These are phyloP conservation scores for Nyleta sp. DNA, from an alignment of 2,888 invertebrate genomes.

Conservation along the genomic window DNA sequence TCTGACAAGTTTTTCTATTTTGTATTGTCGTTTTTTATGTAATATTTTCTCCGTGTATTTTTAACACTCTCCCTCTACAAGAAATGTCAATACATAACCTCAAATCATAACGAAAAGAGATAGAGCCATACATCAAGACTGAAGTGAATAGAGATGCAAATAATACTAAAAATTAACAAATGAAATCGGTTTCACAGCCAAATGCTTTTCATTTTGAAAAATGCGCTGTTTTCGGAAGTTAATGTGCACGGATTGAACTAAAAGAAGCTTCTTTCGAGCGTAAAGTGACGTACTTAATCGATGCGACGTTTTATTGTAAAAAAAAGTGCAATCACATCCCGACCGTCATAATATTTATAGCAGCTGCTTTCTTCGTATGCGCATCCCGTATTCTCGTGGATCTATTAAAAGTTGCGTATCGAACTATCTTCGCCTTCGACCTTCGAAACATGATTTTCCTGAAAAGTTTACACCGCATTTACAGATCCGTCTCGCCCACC, in stretches of 20 bases:
- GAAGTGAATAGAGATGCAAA: no score
- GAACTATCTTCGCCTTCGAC: conserved; percentile 26
- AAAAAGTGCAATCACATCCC: conserved; percentile 22
- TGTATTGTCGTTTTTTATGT: no score
- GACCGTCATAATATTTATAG: conserved; percentile 56
- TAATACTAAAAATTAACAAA: conserved; percentile 3
- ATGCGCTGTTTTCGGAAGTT: conserved; percentile 1
- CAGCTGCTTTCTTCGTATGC: conserved; percentile 35
- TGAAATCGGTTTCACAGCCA: conserved; percentile 9
- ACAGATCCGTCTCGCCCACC: conserved; percentile 45
- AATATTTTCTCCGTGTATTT: no score
- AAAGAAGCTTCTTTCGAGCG: conserved; percentile 6
- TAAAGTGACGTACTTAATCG: conserved; percentile 29
- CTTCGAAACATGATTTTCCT: conserved; percentile 53
- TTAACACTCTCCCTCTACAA: no score
- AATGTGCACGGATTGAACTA: not conserved
- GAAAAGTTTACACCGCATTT: conserved; percentile 36
- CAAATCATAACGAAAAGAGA: no score
- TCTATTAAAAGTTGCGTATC: conserved; percentile 39
- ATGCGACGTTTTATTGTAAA: conserved; percentile 21
- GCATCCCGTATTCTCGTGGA: conserved; percentile 8
- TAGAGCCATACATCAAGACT: no score
- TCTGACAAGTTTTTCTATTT: no score
- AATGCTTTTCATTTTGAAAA: conserved; percentile 1
- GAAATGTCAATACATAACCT: no score